These are phyloP conservation scores for Tadarida brasiliensis DNA, from an alignment of 2,797 vertebrate species.

Conservation along the genomic window DNA sequence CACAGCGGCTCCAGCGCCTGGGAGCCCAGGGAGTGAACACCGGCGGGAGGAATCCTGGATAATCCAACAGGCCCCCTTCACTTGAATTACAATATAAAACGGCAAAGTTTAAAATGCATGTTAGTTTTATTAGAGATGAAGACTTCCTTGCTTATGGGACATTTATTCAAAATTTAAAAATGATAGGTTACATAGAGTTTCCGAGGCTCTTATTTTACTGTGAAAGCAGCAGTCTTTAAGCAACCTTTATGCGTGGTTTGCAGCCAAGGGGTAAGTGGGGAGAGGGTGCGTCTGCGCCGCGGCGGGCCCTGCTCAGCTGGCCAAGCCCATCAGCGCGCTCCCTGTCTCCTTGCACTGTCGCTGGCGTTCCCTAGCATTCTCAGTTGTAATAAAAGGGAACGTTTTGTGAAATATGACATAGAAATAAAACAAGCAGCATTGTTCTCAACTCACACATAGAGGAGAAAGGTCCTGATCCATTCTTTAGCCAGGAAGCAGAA, in stretches of 20 bases:
- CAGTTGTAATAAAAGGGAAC: neutral
- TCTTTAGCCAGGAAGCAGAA: neutral
- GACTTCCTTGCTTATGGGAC: neutral
- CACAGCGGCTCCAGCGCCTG: neutral
- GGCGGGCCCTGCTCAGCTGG: neutral
- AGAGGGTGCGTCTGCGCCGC: too few relatives aligned
- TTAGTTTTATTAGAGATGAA: neutral
- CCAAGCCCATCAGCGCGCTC: neutral
- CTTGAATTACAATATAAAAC: constrained; percentile 22
- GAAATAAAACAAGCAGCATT: neutral
- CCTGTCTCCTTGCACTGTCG: neutral
- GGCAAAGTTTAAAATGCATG: neutral
- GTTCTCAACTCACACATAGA: neutral
- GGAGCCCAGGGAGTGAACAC: neutral
- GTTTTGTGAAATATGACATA: neutral
- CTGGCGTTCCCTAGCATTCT: neutral
- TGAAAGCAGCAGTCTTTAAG: neutral
- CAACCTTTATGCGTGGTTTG: neutral
- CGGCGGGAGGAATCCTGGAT: neutral
- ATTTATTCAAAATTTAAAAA: neutral
- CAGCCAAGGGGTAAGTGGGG: neutral
- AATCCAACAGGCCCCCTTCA: neutral
- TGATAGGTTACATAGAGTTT: neutral
- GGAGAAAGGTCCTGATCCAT: neutral
- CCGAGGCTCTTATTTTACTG: neutral